Evolutionary conservation across 2,113 vertebrate genomes (phyloP).

Genomic region (Sphyrna mokarran): DNA sequence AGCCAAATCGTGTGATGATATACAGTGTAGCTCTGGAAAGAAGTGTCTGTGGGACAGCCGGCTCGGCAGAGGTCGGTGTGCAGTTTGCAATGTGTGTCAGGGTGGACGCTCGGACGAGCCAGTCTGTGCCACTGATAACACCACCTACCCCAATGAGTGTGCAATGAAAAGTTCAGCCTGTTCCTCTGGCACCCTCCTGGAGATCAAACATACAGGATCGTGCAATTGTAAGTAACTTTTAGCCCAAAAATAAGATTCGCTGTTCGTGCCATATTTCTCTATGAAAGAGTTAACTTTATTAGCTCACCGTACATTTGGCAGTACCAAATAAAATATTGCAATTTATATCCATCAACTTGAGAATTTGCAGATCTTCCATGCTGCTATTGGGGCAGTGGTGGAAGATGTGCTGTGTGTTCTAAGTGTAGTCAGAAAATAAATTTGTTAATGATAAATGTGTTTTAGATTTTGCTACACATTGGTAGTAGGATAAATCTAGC

Average conservation of each 20-base stretch:
- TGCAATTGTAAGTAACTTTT: constrained; percentile 97
- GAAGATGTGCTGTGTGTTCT: not conserved
- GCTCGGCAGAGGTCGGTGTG: constrained; percentile 84
- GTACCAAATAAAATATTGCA: not conserved
- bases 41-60: constrained; percentile 93
- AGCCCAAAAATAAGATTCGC: constrained; percentile 40
- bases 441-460: not conserved
- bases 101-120: constrained; percentile 85
- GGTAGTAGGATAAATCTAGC: not conserved
- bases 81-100: constrained; percentile 75
- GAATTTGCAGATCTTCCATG: not conserved
- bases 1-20: constrained; percentile 96
- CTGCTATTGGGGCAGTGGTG: not conserved
- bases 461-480: not conserved
- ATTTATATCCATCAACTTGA: not conserved
- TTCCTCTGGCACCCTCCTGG: constrained; percentile 81
- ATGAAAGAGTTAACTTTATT: not conserved
- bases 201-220: constrained; percentile 95
- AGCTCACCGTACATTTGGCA: not conserved
- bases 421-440: not conserved
- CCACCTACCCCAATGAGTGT: constrained; percentile 91
- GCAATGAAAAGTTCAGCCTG: constrained; percentile 96
- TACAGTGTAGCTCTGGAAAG: constrained; percentile 83
- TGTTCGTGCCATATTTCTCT: not conserved
- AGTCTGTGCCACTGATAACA: constrained; percentile 95